phyloP scores from a whole-genome alignment of 2,113 vertebrate genomes.

The Tylochromis polylepis region DNA sequence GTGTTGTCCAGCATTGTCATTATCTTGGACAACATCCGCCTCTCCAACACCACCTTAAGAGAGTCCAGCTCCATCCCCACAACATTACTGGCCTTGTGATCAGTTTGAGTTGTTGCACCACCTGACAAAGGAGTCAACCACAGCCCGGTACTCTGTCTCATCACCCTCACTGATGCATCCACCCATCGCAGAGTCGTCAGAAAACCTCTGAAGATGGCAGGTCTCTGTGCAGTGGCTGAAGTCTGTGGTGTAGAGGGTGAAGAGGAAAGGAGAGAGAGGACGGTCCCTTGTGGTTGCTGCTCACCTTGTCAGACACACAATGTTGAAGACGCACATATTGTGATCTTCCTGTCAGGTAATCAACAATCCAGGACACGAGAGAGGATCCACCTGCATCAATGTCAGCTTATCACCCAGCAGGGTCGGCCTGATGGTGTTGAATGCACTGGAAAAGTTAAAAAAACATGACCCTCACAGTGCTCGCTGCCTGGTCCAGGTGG shows the following conservation, averaged over 20 bases:
- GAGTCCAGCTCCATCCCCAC: not conserved
- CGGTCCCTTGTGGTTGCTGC: too few relatives aligned
- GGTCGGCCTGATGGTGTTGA: too few relatives aligned
- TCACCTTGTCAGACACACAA: too few relatives aligned
- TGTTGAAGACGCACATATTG: too few relatives aligned
- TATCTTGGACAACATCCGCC: not conserved
- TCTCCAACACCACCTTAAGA: not conserved
- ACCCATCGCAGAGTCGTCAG: not conserved
- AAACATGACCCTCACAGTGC: too few relatives aligned
- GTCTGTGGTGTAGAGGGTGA: not conserved
- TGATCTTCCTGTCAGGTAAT: too few relatives aligned
- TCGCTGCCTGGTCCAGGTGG: too few relatives aligned
- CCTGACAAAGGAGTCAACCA: not conserved
- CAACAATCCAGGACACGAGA: too few relatives aligned
- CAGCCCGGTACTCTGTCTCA: not conserved
- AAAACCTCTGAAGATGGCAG: not conserved
- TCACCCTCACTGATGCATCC: too few relatives aligned
- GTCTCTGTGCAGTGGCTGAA: not conserved
- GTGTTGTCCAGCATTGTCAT: not conserved
- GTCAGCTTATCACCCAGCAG: too few relatives aligned
- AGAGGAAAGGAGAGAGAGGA: not conserved
- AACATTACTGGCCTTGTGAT: not conserved
- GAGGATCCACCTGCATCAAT: too few relatives aligned
- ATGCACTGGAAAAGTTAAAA: too few relatives aligned
- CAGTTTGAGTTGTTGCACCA: not conserved